Conservation (phyloP, 1,140 invertebrate species). For the Nomia melanderi region DNA sequence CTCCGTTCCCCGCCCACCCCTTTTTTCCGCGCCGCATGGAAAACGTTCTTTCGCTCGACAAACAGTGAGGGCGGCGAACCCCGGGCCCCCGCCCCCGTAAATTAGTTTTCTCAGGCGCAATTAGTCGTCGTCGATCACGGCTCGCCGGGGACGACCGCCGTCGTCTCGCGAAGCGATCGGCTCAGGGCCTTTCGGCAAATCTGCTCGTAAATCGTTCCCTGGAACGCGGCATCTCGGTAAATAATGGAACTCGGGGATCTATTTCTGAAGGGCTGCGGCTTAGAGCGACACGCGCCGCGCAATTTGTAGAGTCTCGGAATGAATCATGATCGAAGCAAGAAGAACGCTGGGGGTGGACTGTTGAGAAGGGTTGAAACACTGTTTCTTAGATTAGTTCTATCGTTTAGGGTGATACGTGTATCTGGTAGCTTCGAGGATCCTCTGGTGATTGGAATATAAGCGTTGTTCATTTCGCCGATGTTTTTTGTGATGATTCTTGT, state of each 20-base stretch:
- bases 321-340: not conserved
- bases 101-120: conserved; percentile 55
- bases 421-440: too few relatives aligned
- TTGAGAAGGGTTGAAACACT: too few relatives aligned
- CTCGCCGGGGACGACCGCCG: conserved; percentile 36
- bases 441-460: too few relatives aligned
- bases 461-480: too few relatives aligned
- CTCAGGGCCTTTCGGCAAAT: conserved; percentile 30
- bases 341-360: not conserved
- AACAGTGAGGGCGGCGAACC: conserved; percentile 18
- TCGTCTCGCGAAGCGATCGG: conserved; percentile 9
- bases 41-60: conserved; percentile 40
- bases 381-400: too few relatives aligned
- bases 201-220: conserved; percentile 43
- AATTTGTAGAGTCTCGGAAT: not conserved
- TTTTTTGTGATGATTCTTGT: too few relatives aligned
- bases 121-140: conserved; percentile 43
- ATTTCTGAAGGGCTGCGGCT: conserved; percentile 1
- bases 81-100: conserved; percentile 31
- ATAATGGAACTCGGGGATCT: conserved; percentile 20
- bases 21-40: conserved; percentile 11
- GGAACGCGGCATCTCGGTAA: conserved; percentile 9
- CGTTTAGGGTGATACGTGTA: too few relatives aligned
- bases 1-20: not conserved
- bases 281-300: not conserved